Evolutionary conservation across 37 sponge, comb jelly and placozoan genomes (phyloP), one percentile per base, ranked within the genome.

Genomic region (Spongilla lacustris): DNA sequence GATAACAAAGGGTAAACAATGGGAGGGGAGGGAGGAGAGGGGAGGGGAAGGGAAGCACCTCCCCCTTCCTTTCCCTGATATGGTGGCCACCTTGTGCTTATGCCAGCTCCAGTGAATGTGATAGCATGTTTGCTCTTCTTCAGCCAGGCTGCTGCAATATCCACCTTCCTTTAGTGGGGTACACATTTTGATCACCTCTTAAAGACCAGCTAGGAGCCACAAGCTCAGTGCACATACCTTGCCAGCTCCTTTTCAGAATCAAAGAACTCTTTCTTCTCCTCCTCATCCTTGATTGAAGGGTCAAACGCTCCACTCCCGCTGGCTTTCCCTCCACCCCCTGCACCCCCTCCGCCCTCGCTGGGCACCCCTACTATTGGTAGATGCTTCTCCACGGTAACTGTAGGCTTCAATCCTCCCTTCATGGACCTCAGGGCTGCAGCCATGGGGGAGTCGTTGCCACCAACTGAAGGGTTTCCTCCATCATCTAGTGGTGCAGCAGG

Each of bases 81-180:
- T n/a, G n/a, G n/a, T n/a, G n/a, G n/a, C n/a, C 24, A 94, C 95
- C 95, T 93, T 11, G 96, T 96, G 79, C 96, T 96, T 50, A 96
- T 86, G 19, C 96, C 96, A 69, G 96, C 93, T 72, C 96, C 96
- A 33, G 96, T 93, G 86, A 96, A 96, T 69, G 93, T 35, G 31
- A 96, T 88, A 13, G 72, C 75, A 28, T 93, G 91, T 10, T 88
- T 84, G 69, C 93, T 90, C 27, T 67, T 67, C 76, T 71, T 83
- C 48, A 93, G 38, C 87, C 89, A 96, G 66, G 90, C 81, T 25
- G 87, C 96, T 25, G 85, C 79, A 67, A 71, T 22, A 69, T 90
- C 74, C 50, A 96, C 81, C 69, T 96, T 93, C 72, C 72, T 84
- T 4, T 10, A 10, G 35, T 28, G 71, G 10, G 5, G 10, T 70